These are phyloP conservation scores for Catalaphyllia jardinei DNA, from an alignment of 64 coral and sea anemone genomes.

Conservation along the genomic window DNA sequence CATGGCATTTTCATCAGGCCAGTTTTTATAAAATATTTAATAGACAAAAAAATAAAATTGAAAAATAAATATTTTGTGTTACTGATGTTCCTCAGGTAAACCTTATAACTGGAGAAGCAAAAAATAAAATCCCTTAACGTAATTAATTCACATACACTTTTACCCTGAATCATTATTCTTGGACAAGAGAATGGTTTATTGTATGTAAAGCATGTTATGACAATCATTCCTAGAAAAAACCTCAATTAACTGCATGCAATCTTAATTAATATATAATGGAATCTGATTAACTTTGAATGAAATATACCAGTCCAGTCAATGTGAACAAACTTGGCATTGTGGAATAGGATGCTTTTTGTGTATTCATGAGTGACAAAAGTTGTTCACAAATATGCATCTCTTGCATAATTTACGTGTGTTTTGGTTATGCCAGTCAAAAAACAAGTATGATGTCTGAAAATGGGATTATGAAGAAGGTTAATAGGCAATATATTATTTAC, in stretches of 20 bases:
- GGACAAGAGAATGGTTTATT: background rate
- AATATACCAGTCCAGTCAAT: too few species aligned
- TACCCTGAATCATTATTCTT: background rate
- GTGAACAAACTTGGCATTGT: background rate
- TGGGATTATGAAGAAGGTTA: too few species aligned
- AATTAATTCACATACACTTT: background rate
- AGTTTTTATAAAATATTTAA: conserved; percentile 43
- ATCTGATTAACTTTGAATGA: background rate
- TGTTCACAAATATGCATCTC: too few species aligned
- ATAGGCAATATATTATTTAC: too few species aligned
- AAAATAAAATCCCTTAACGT: background rate
- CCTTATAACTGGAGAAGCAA: background rate
- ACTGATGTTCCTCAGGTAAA: background rate
- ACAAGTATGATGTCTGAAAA: too few species aligned
- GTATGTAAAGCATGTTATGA: background rate
- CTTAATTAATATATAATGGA: conserved; percentile 2
- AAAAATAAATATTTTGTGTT: background rate
- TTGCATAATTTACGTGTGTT: too few species aligned
- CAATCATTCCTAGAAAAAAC: background rate
- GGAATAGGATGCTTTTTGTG: too few species aligned
- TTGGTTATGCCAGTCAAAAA: too few species aligned
- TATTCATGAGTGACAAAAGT: too few species aligned
- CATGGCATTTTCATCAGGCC: conserved; percentile 2
- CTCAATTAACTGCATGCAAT: background rate
- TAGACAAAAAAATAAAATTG: background rate